phyloP scores from a whole-genome alignment of 37 sponge, comb jelly and placozoan species.

The Halichondria panicea region DNA sequence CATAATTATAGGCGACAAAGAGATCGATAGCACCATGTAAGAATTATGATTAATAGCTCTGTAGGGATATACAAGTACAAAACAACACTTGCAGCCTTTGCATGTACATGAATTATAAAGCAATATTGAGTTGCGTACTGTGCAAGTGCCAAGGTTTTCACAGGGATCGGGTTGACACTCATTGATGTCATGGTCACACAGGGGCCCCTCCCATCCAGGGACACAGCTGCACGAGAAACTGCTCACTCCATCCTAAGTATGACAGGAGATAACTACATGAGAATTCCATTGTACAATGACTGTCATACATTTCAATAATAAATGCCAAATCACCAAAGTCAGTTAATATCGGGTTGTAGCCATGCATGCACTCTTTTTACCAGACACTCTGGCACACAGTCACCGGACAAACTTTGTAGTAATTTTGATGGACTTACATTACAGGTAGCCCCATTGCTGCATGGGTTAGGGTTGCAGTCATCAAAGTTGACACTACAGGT shows the following conservation, averaged over 20 bases:
- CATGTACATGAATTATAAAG: too few species aligned
- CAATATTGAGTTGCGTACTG: too few species aligned
- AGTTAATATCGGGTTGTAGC: background rate
- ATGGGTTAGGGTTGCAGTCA: constrained; percentile 30
- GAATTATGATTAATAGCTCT: too few species aligned
- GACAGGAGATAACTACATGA: background rate
- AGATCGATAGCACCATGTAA: too few species aligned
- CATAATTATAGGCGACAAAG: too few species aligned
- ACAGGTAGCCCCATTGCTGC: constrained; percentile 21
- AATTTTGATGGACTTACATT: too few species aligned
- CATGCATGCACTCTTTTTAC: background rate
- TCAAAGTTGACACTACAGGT: constrained; percentile 27
- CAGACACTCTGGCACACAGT: too few species aligned
- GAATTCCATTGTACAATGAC: background rate
- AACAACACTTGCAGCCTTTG: too few species aligned
- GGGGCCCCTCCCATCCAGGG: constrained; percentile 31
- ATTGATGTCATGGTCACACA: constrained; percentile 32
- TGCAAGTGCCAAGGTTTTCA: background rate
- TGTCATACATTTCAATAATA: background rate
- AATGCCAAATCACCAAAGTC: background rate
- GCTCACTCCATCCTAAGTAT: constrained; percentile 26
- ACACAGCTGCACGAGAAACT: constrained; percentile 36
- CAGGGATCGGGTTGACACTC: constrained; percentile 10
- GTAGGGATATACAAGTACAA: too few species aligned
- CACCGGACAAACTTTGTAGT: too few species aligned